Percentiles rank a stretch among this genome's conserved stretches.
Conservation (phyloP, 2,113 vertebrate genomes). For the Noctilio leporinus region DNA sequence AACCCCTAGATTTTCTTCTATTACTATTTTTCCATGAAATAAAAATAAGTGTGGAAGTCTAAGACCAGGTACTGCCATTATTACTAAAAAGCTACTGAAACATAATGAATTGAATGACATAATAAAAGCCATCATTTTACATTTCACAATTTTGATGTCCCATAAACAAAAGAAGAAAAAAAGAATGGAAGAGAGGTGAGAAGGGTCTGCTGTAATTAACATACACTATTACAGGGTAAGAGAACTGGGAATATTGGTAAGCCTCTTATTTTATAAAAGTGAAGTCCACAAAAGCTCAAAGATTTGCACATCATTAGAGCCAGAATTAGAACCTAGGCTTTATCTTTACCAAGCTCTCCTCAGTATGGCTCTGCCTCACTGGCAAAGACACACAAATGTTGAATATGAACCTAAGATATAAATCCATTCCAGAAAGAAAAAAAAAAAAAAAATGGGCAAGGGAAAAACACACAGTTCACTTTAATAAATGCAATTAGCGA, state of each 20-base stretch:
- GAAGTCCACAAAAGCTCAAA: background rate
- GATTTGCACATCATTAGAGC: background rate
- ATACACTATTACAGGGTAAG: background rate
- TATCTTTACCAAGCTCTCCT: background rate
- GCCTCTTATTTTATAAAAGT: background rate
- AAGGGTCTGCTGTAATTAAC: background rate
- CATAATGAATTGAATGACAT: background rate
- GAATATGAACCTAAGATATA: background rate
- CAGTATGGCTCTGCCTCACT: background rate
- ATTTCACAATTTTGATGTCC: background rate
- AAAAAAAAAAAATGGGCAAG: background rate
- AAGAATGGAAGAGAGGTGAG: background rate
- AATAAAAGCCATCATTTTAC: background rate
- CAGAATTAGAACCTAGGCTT: background rate
- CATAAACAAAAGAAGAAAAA: background rate
- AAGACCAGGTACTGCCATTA: background rate
- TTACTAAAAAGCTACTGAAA: background rate
- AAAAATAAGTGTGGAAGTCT: background rate
- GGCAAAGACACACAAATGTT: background rate
- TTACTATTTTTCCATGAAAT: background rate
- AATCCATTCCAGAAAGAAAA: background rate
- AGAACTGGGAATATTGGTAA: background rate
- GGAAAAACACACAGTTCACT: background rate
- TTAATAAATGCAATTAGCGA: background rate
- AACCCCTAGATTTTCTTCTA: background rate